Evolutionary conservation across 2,888 invertebrate species (phyloP).

Genomic region (Epistrophe eligans): DNA sequence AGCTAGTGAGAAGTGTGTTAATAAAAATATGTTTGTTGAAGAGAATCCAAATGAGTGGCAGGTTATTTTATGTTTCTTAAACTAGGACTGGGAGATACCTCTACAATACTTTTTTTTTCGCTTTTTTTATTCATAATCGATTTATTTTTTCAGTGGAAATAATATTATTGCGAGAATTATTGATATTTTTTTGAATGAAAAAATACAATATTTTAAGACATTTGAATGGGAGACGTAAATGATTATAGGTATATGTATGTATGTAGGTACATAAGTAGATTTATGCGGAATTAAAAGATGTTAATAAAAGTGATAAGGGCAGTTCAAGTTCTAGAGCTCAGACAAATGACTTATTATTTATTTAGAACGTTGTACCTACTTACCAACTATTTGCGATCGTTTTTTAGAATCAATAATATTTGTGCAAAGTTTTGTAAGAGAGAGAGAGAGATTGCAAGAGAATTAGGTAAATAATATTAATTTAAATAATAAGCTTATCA

Average conservation of each 20-base stretch:
- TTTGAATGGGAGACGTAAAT: neutral
- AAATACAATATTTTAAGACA: neutral
- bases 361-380: conserved; percentile 8
- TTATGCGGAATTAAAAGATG: conserved; percentile 15
- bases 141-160: neutral
- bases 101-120: neutral
- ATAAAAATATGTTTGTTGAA: neutral
- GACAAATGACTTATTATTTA: neutral
- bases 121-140: neutral
- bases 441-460: neutral
- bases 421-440: neutral
- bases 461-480: neutral
- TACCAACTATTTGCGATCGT: neutral
- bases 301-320: neutral
- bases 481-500: neutral
- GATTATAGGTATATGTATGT: too few species aligned
- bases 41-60: conserved; percentile 3
- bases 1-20: neutral
- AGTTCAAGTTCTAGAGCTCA: conserved; percentile 12
- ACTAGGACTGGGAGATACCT: conserved; percentile 23
- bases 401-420: neutral
- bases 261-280: neutral
- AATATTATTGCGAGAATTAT: neutral
- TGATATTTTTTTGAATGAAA: conserved; percentile 15
- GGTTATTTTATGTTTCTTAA: conserved; percentile 1